phyloP scores from a whole-genome alignment of 1,140 invertebrate species.

The Dermatophagoides farinae region DNA sequence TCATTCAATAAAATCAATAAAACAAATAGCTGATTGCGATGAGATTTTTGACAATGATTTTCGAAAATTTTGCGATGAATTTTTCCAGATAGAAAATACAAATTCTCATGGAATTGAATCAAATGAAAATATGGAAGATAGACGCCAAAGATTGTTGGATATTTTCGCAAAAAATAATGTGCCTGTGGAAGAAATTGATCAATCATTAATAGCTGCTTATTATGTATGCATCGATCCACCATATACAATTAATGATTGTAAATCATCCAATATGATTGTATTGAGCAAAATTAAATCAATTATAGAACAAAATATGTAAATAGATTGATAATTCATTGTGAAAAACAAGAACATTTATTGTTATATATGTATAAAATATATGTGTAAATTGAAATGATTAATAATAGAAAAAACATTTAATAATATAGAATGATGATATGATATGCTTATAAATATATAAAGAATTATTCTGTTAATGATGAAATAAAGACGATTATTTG shows the following conservation, averaged over 20 bases:
- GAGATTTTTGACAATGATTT: not conserved
- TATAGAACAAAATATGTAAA: not conserved
- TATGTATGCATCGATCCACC: conserved; percentile 6
- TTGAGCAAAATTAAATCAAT: conserved; percentile 3
- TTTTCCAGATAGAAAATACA: not conserved
- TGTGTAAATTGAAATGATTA: not conserved
- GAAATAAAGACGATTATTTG: too few species aligned
- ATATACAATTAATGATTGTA: conserved; percentile 7
- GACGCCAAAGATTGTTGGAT: not conserved
- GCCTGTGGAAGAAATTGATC: conserved; percentile 3
- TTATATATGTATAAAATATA: not conserved
- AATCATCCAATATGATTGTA: conserved; percentile 6
- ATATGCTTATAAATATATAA: not conserved
- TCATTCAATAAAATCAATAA: conserved; percentile 8
- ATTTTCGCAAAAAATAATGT: conserved; percentile 9
- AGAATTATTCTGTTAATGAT: not conserved
- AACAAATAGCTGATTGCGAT: not conserved
- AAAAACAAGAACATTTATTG: not conserved
- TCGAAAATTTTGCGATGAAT: not conserved
- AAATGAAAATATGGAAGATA: too few species aligned
- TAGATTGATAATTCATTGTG: not conserved
- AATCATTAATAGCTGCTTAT: conserved; percentile 1
- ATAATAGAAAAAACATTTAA: too few species aligned
- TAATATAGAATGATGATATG: too few species aligned
- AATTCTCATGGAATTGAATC: too few species aligned